A percentile compares a stretch with the other conserved stretches of the same genome.
phyloP scores from a whole-genome alignment of 2,888 invertebrate species.

The Lepetodrilus schrolli region DNA sequence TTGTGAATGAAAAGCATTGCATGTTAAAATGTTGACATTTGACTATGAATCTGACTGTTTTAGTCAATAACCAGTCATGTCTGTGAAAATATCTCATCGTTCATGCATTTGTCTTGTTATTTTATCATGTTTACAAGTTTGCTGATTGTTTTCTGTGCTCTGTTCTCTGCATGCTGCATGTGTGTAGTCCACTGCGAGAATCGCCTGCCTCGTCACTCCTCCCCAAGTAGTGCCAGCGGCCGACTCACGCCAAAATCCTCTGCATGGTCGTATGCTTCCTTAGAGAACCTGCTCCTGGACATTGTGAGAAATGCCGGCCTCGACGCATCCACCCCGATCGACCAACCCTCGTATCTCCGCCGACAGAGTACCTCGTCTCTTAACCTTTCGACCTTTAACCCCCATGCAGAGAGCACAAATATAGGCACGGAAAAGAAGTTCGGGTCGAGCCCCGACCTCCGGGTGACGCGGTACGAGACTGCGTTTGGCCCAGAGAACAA shows the following conservation, averaged over 20 bases:
- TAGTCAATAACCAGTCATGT: too few relatives aligned
- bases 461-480: constrained; percentile 64
- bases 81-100: too few relatives aligned
- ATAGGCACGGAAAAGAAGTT: constrained; percentile 38
- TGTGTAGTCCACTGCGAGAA: constrained; percentile 43
- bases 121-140: too few relatives aligned
- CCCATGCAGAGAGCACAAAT: constrained; percentile 40
- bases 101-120: too few relatives aligned
- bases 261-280: constrained; percentile 63
- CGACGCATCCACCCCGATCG: constrained; percentile 43
- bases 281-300: constrained; percentile 69
- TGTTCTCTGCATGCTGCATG: constrained; percentile 9
- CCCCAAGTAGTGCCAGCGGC: constrained; percentile 31
- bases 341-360: neutral
- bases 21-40: too few relatives aligned
- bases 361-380: constrained; percentile 10
- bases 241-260: constrained; percentile 34
- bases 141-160: neutral
- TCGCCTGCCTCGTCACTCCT: constrained; percentile 44
- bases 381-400: constrained; percentile 49
- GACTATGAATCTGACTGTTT: too few relatives aligned
- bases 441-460: constrained; percentile 46
- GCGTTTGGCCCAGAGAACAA: constrained; percentile 69
- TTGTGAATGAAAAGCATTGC: too few relatives aligned
- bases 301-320: constrained; percentile 53